Conservation (phyloP, 1,140 invertebrate species). For the Bombus huntii region DNA sequence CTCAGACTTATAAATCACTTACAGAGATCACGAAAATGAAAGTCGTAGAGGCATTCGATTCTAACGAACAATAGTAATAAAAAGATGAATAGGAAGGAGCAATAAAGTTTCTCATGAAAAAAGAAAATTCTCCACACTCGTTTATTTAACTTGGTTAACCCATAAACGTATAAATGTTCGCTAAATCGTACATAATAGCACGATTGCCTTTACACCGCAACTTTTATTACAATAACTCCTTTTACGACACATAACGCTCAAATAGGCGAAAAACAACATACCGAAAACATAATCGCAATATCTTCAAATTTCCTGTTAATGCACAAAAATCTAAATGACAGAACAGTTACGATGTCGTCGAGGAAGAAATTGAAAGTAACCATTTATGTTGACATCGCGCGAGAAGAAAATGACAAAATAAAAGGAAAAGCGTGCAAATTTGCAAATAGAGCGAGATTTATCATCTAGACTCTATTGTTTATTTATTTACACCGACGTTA, state of each 20-base stretch:
- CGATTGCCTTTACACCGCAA: neutral
- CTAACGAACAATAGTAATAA: too few species aligned
- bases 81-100: too few species aligned
- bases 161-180: neutral
- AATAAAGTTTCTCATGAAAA: neutral
- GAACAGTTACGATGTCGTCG: too few species aligned
- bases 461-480: slow-evolving; percentile 7
- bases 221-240: neutral
- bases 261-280: neutral
- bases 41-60: neutral
- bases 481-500: neutral
- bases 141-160: neutral
- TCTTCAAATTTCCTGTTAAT: too few species aligned
- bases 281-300: too few species aligned
- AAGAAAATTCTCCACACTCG: neutral
- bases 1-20: too few species aligned
- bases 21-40: too few species aligned
- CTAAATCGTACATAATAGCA: neutral
- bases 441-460: neutral
- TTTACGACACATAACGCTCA: neutral
- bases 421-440: neutral
- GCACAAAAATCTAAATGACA: neutral
- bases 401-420: neutral
- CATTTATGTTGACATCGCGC: too few species aligned
- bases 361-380: neutral